Percentiles rank a stretch among this genome's conserved stretches.
Conservation (phyloP, 2,888 invertebrate genomes). For the Caenorhabditis sp. region DNA sequence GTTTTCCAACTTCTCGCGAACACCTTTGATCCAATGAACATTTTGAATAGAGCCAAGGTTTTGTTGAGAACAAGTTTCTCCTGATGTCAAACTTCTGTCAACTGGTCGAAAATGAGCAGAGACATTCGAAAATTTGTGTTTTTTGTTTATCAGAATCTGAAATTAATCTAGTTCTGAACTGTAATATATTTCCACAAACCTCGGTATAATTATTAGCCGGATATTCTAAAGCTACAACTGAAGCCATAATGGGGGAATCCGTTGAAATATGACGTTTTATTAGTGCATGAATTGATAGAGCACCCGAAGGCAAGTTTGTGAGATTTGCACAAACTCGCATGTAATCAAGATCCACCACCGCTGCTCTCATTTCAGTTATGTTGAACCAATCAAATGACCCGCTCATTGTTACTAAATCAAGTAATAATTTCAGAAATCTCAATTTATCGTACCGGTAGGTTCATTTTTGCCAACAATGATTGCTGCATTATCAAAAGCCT, state of each 20-base stretch:
- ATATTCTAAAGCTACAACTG: slow-evolving; percentile 56
- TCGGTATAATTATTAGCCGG: slow-evolving; percentile 59
- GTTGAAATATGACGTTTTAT: slow-evolving; percentile 41
- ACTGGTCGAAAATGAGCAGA: slow-evolving; percentile 48
- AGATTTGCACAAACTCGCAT: slow-evolving; percentile 58
- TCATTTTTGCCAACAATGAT: slow-evolving; percentile 54
- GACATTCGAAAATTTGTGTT: slow-evolving; percentile 35
- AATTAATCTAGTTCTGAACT: not conserved
- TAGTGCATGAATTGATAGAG: slow-evolving; percentile 47
- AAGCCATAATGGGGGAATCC: slow-evolving; percentile 46
- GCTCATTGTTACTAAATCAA: slow-evolving; percentile 33
- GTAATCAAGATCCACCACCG: slow-evolving; percentile 51
- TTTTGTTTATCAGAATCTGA: slow-evolving; percentile 55
- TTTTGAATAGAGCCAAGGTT: slow-evolving; percentile 46
- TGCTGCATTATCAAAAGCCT: slow-evolving; percentile 47
- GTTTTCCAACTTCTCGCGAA: slow-evolving; percentile 30
- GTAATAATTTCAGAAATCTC: too few relatives aligned
- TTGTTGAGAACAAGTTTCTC: slow-evolving; percentile 54
- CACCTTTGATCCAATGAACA: slow-evolving; percentile 33
- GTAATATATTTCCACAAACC: slow-evolving; percentile 21
- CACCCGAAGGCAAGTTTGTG: slow-evolving; percentile 50
- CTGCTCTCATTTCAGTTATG: slow-evolving; percentile 43
- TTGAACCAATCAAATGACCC: slow-evolving; percentile 56
- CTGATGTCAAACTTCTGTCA: slow-evolving; percentile 49
- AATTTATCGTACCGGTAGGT: not conserved